Base-by-base conservation (phyloP, 2,888 invertebrate genomes). In the Cerastis leucographa region DNA sequence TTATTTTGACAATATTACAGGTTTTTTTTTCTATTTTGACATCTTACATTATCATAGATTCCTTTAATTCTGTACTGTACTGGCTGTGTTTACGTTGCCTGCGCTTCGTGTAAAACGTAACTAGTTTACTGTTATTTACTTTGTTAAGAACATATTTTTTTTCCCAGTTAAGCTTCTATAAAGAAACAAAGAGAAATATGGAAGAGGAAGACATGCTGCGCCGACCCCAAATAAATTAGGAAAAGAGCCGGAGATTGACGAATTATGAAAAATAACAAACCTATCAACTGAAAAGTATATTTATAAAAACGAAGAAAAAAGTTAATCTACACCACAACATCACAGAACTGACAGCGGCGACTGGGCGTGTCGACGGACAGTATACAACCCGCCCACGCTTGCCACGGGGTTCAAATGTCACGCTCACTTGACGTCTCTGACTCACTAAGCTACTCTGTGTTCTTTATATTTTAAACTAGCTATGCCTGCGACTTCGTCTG, bases 301-400 rank as follows among this genome's bases (percentile, higher is more conserved):
- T 35, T 76, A 66, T 25, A 51, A 61, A 49, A 61, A 81, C 82
- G 40, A 44, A 79, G 12, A 11, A 78, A 59, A 76, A 62, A 62
- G 12, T 49, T 69, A 49, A 66, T 73, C 40, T 35, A 67, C 12
- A 71, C 35, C 46, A 51, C 19, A 46, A 42, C 61, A 22, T 79
- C 51, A 54, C 25, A 61, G 51, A 67, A 68, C 14, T 29, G 76
- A 44, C 67, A 40, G 25, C 77, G 54, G 35, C 35, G 56, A 64
- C 70, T 59, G 83, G 85, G 83, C 71, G 83, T 85, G 71, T 7
- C 68, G 29, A 46, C 65, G 44, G 69, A 62, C 71, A 61, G 77
- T 72, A 71, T 71, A 83, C 74, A 71, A 61, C 69, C 68, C 78
- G 46, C 83, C 86, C 86, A 83, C 83, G 35, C 71, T 82, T n/a